Conservation (phyloP, 2,797 vertebrate genomes). For the Halcyon smyrnensis region DNA sequence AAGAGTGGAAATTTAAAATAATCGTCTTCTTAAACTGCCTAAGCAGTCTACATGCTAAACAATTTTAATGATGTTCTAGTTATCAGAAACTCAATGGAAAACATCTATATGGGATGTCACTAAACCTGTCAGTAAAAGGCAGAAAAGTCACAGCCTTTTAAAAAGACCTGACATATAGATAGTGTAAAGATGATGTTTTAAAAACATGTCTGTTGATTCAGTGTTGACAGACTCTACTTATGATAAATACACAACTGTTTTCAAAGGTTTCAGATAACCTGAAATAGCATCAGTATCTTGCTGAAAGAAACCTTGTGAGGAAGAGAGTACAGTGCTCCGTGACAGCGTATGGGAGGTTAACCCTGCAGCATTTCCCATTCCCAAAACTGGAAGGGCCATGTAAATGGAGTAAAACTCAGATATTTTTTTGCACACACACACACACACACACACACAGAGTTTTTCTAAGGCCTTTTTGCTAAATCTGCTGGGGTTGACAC, state of each 20-base stretch:
- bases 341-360: background rate
- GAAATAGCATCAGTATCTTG: background rate
- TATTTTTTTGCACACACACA: too few species aligned
- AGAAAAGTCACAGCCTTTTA: background rate
- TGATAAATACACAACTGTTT: background rate
- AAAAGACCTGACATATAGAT: background rate
- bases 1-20: constrained; percentile 15
- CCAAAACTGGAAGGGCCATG: background rate
- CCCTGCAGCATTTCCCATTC: background rate
- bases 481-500: background rate
- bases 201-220: background rate
- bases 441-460: too few species aligned
- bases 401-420: background rate
- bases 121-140: background rate
- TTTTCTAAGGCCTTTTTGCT: background rate
- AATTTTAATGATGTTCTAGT: background rate
- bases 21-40: constrained; percentile 11
- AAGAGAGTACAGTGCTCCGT: background rate
- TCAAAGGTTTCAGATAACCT: background rate
- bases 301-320: background rate
- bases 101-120: background rate
- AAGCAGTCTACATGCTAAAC: background rate
- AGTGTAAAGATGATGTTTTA: background rate
- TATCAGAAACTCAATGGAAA: background rate
- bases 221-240: background rate